Evolutionary conservation across 1,140 invertebrate species (phyloP).

Genomic region (Harlomillsia oculata): DNA sequence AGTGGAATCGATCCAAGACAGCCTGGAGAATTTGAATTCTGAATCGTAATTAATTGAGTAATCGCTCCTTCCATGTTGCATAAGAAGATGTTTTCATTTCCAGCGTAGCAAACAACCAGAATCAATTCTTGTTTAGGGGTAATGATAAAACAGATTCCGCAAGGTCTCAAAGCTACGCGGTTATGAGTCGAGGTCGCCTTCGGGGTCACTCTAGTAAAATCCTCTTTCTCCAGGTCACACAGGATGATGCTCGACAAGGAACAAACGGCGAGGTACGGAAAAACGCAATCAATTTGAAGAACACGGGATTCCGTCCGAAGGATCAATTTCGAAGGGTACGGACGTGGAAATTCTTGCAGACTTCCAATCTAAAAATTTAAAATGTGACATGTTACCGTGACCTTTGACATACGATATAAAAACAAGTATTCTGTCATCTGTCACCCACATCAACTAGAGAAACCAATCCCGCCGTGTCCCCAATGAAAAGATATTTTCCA

Average conservation of each 20-base stretch:
- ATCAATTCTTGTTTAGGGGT: background rate
- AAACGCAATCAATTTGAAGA: slow-evolving; percentile 29
- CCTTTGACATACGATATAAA: background rate
- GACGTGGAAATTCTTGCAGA: slow-evolving; percentile 29
- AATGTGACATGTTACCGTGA: background rate
- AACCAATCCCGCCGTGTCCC: slow-evolving; percentile 28
- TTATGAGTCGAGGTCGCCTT: background rate
- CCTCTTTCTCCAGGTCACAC: slow-evolving; percentile 34
- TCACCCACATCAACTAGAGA: slow-evolving; percentile 31
- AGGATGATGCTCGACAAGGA: slow-evolving; percentile 18
- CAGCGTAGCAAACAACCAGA: slow-evolving; percentile 7
- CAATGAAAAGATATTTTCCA: slow-evolving; percentile 31
- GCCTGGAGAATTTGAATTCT: background rate
- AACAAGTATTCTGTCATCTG: background rate
- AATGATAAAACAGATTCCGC: background rate
- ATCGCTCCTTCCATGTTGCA: slow-evolving; percentile 5
- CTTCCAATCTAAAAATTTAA: slow-evolving; percentile 17
- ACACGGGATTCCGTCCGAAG: slow-evolving; percentile 19
- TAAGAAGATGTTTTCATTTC: background rate
- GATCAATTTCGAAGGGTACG: slow-evolving; percentile 23
- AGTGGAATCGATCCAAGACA: background rate
- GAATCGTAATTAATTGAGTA: background rate
- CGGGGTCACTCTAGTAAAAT: slow-evolving; percentile 23
- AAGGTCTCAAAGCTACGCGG: slow-evolving; percentile 14
- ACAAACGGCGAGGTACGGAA: slow-evolving; percentile 28